phyloP scores from a whole-genome alignment of 2,888 invertebrate species.

The Caenorhabditis parvicauda region DNA sequence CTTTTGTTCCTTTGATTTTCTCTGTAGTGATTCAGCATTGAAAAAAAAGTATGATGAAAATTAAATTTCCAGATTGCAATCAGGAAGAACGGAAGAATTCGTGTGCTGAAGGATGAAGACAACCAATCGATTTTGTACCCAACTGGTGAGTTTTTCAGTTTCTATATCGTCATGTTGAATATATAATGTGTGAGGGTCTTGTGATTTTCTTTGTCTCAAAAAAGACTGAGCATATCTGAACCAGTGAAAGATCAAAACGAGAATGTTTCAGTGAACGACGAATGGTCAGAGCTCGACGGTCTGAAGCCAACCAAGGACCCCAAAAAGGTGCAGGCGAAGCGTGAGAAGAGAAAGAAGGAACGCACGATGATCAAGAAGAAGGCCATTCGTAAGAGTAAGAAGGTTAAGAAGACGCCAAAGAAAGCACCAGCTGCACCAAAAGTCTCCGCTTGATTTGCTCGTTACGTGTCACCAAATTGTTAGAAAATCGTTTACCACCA shows the following conservation, averaged over 20 bases:
- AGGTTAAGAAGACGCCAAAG: conserved; percentile 9
- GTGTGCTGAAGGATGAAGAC: conserved; percentile 35
- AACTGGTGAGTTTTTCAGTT: conserved; percentile 19
- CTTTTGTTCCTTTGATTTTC: conserved; percentile 2
- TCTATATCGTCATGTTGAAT: neutral
- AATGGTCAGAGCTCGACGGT: conserved; percentile 30
- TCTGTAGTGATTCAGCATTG: neutral
- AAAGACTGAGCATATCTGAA: neutral
- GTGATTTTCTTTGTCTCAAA: neutral
- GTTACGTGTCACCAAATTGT: too few species aligned
- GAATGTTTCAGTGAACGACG: conserved; percentile 21
- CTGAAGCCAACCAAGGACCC: conserved; percentile 38
- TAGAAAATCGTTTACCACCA: too few species aligned
- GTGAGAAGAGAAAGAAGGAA: conserved; percentile 14
- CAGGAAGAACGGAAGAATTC: conserved; percentile 33
- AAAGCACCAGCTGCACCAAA: conserved; percentile 11
- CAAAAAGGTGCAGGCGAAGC: conserved; percentile 28
- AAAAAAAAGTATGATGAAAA: neutral
- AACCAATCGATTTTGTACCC: conserved; percentile 33
- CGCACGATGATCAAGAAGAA: conserved; percentile 17
- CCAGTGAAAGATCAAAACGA: neutral
- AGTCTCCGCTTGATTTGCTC: too few species aligned
- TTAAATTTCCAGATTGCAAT: conserved; percentile 26
- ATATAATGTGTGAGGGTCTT: neutral
- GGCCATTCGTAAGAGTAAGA: conserved; percentile 10